Conservation (phyloP, 2,797 vertebrate genomes). For the Tangara arthus region DNA sequence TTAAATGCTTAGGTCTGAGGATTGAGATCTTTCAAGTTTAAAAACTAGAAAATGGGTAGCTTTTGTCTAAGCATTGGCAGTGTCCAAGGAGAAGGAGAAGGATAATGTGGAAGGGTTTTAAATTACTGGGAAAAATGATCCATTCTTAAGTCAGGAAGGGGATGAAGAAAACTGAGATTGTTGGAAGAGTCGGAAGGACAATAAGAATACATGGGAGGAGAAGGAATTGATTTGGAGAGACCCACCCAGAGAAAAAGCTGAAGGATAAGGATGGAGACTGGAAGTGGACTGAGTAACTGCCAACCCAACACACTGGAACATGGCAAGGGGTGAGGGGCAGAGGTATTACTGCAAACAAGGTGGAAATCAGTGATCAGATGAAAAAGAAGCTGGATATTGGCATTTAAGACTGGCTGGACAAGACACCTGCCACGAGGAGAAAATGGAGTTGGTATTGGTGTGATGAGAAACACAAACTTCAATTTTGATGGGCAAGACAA, state of each 20-base stretch:
- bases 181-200: background rate
- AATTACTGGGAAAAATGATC: background rate
- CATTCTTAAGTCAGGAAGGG: background rate
- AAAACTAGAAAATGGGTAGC: background rate
- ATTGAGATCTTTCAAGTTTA: background rate
- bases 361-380: background rate
- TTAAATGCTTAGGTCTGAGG: background rate
- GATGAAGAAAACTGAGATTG: background rate
- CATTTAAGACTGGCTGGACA: background rate
- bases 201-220: background rate
- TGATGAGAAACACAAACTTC: background rate
- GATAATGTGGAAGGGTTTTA: background rate
- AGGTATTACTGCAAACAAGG: background rate
- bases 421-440: background rate
- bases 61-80: background rate
- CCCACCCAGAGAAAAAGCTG: background rate
- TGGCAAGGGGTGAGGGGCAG: background rate
- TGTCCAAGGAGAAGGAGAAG: background rate
- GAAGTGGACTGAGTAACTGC: background rate
- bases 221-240: background rate
- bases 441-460: background rate
- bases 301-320: background rate
- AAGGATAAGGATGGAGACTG: background rate
- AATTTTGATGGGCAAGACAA: background rate
- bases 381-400: background rate